Percentiles rank a stretch among this genome's conserved stretches.
Evolutionary conservation across 2,797 vertebrate species (phyloP).

Genomic region (Propithecus deckenii): DNA sequence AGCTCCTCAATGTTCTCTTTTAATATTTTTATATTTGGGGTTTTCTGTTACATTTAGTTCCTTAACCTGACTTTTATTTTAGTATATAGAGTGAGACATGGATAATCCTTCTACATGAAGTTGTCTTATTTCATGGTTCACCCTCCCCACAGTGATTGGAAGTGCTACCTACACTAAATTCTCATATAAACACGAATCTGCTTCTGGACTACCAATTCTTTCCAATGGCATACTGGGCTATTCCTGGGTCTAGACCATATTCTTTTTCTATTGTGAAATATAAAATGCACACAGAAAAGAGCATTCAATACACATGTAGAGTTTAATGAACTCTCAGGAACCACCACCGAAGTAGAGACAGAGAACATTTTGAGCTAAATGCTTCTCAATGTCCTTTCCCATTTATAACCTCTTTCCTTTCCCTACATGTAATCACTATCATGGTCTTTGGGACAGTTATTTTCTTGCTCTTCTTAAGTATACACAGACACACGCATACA

Average conservation of each 20-base stretch:
- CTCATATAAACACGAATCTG: background rate
- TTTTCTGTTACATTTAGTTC: background rate
- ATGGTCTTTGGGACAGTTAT: background rate
- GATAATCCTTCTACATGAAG: background rate
- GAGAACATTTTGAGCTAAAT: background rate
- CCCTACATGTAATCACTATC: background rate
- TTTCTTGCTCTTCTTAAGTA: background rate
- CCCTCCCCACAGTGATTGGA: background rate
- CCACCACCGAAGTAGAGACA: background rate
- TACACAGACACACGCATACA: no score
- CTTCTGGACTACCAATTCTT: background rate
- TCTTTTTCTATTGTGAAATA: background rate
- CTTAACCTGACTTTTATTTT: background rate
- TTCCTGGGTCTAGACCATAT: background rate
- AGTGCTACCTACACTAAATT: background rate
- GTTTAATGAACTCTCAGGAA: background rate
- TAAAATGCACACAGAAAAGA: background rate
- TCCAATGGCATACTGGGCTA: background rate
- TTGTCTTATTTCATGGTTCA: background rate
- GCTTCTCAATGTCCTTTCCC: background rate
- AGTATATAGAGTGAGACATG: background rate
- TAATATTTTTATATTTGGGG: background rate
- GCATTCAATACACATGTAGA: background rate
- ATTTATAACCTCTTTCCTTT: background rate
- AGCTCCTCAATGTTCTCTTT: background rate